phyloP scores from a whole-genome alignment of 1,140 invertebrate species.

The Diabrotica virgifera region DNA sequence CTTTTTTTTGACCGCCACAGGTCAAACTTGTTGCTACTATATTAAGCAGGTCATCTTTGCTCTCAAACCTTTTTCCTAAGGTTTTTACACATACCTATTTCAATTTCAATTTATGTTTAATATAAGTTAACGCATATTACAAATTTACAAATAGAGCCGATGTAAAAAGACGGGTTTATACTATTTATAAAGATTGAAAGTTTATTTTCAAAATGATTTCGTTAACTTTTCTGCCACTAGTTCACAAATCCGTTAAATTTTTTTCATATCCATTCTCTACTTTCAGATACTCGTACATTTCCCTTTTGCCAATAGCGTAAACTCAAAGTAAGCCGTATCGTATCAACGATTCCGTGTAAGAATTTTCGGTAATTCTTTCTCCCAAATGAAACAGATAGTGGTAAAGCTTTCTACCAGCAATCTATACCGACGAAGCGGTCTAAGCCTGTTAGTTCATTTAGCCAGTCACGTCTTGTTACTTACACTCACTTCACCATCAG shows the following conservation, averaged over 20 bases:
- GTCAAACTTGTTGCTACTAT: no score
- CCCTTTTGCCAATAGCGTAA: not conserved
- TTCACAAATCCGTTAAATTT: not conserved
- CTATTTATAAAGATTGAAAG: no score
- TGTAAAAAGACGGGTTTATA: no score
- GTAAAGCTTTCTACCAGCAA: constrained; percentile 8
- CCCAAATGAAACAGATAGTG: constrained; percentile 4
- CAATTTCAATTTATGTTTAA: no score
- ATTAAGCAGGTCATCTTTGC: no score
- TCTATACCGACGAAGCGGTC: not conserved
- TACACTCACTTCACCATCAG: constrained; percentile 10
- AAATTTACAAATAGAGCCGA: no score
- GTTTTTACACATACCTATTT: no score
- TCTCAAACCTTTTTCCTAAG: no score
- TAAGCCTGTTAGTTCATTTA: constrained; percentile 17
- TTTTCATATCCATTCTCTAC: not conserved
- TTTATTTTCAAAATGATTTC: no score
- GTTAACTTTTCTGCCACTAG: not conserved
- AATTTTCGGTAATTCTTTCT: constrained; percentile 5
- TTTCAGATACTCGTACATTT: not conserved
- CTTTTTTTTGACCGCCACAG: no score
- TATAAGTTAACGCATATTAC: no score
- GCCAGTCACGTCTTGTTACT: constrained; percentile 12
- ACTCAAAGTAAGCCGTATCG: not conserved
- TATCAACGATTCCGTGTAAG: constrained; percentile 6